Percentiles rank a stretch among this genome's conserved stretches.
Evolutionary conservation across 2,113 vertebrate species (phyloP).

Genomic region (Ovis canadensis): DNA sequence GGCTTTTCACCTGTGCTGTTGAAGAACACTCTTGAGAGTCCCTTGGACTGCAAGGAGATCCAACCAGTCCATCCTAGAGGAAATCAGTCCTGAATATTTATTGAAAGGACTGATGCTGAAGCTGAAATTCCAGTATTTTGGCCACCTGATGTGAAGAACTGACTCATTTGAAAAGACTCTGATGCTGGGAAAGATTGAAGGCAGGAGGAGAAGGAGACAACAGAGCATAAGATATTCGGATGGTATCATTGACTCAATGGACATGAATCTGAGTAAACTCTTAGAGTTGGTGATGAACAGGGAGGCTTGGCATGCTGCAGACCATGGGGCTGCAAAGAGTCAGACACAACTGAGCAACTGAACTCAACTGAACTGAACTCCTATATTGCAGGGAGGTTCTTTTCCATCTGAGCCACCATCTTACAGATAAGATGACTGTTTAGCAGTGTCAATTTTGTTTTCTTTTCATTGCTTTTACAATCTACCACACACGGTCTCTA

Average conservation of each 20-base stretch:
- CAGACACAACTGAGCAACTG: rapidly evolving
- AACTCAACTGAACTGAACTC: not conserved
- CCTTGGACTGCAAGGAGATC: not conserved
- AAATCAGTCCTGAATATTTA: too few relatives aligned
- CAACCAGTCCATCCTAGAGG: not conserved
- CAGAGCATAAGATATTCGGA: not conserved
- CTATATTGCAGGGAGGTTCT: not conserved
- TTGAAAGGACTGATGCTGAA: not conserved
- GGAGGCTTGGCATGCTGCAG: not conserved
- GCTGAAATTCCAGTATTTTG: not conserved
- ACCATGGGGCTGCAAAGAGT: not conserved
- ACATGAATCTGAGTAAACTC: not conserved
- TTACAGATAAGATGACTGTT: not conserved
- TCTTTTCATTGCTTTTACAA: not conserved
- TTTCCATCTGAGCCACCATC: not conserved
- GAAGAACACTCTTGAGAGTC: not conserved
- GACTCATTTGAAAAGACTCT: not conserved
- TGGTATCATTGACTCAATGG: not conserved
- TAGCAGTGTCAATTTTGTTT: not conserved
- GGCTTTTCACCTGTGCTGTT: not conserved
- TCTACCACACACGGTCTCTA: not conserved
- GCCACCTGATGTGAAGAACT: not conserved
- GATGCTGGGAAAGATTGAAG: not conserved
- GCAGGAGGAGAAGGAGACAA: not conserved
- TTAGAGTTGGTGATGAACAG: not conserved